Percentiles rank a stretch among this genome's conserved stretches.
Conservation (phyloP, 2,888 invertebrate species). For the Phaedon cochleariae region DNA sequence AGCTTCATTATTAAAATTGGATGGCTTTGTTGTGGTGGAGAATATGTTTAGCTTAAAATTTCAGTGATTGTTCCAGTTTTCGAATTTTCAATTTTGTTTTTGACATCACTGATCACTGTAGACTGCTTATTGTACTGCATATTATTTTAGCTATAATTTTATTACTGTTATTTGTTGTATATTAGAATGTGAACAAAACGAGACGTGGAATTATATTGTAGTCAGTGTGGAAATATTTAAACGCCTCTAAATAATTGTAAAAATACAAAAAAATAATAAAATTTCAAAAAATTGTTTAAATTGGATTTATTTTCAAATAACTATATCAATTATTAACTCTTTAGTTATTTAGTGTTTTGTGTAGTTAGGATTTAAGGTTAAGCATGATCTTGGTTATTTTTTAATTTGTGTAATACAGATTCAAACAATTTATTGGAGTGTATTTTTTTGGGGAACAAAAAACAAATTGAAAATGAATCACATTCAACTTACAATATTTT, state of each 20-base stretch:
- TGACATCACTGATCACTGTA: slow-evolving; percentile 3
- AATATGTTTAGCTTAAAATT: no score
- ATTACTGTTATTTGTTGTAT: slow-evolving; percentile 24
- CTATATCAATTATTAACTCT: background rate
- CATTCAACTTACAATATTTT: slow-evolving; percentile 32
- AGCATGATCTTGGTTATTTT: background rate
- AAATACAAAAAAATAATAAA: background rate
- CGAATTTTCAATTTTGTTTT: background rate
- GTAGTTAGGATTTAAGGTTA: background rate
- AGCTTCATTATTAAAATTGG: no score
- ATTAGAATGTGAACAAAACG: slow-evolving; percentile 32
- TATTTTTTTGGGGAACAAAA: background rate
- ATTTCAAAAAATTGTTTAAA: background rate
- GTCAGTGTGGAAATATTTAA: slow-evolving; percentile 40
- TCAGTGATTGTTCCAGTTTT: background rate
- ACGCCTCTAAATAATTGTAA: background rate
- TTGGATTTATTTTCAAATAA: background rate
- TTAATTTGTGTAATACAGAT: background rate
- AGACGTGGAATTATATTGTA: slow-evolving; percentile 30
- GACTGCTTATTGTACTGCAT: slow-evolving; percentile 6
- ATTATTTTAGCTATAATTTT: slow-evolving; percentile 25
- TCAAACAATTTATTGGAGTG: background rate
- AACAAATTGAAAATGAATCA: background rate
- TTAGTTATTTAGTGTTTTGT: background rate
- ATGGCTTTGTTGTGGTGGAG: no score